Conservation (phyloP, 2,888 invertebrate species). For the Amphimallon solstitiale region DNA sequence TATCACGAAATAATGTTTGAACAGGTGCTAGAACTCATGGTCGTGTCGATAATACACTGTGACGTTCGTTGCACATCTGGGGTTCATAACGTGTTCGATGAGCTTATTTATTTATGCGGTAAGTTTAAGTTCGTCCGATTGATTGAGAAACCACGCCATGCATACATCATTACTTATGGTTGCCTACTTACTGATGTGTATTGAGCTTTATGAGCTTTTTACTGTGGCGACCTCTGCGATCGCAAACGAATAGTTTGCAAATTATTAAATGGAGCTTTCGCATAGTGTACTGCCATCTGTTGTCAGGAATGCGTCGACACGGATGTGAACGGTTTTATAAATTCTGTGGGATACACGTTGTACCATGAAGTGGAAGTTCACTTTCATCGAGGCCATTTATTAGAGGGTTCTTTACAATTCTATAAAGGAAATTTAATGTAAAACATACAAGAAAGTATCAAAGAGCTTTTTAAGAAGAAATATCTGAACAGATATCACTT, state of each 20-base stretch:
- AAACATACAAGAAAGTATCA: too few species aligned
- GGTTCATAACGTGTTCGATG: constrained; percentile 29
- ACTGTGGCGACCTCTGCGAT: constrained; percentile 37
- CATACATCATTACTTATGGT: constrained; percentile 43
- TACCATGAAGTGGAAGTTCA: too few species aligned
- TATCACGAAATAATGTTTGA: constrained; percentile 34
- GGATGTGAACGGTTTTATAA: too few species aligned
- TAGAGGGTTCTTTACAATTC: too few species aligned
- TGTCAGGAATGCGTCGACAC: background rate
- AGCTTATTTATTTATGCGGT: constrained; percentile 14
- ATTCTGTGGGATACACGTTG: too few species aligned
- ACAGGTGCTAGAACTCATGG: constrained; percentile 39
- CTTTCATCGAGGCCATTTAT: too few species aligned
- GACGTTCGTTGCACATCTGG: constrained; percentile 34
- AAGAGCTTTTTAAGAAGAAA: too few species aligned
- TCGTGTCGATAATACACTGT: constrained; percentile 19
- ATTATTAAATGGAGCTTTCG: constrained; percentile 3
- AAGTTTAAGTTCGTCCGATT: constrained; percentile 32
- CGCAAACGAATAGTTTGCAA: background rate
- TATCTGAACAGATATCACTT: too few species aligned
- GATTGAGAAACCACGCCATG: constrained; percentile 41
- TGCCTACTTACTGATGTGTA: constrained; percentile 46
- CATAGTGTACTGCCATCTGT: constrained; percentile 12
- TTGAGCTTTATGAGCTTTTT: constrained; percentile 46
- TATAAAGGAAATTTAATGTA: too few species aligned